Conservation (phyloP, 2,797 vertebrate species). For the Alca torda region DNA sequence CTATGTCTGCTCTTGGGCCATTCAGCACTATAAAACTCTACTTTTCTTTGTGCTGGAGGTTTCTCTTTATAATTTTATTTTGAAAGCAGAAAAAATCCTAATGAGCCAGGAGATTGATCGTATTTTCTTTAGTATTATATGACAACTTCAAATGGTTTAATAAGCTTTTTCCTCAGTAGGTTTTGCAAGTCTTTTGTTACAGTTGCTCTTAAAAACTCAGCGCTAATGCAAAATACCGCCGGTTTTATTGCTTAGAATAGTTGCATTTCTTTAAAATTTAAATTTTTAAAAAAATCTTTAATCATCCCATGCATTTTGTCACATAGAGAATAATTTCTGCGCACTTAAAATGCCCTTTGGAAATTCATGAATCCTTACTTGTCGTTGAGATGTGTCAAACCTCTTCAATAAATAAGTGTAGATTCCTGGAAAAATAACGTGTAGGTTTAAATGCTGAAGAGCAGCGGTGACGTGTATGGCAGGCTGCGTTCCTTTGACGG, state of each 20-base stretch:
- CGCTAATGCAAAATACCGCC: background rate
- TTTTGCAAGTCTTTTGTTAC: background rate
- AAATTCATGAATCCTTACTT: background rate
- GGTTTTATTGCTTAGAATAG: background rate
- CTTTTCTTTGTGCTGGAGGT: background rate
- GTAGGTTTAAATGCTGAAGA: background rate
- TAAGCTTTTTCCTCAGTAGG: background rate
- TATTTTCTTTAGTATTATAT: background rate
- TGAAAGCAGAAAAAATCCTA: background rate
- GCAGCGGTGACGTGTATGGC: background rate
- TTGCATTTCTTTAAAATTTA: background rate
- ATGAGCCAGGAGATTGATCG: background rate
- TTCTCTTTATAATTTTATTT: background rate
- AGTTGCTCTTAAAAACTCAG: background rate
- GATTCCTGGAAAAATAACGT: background rate
- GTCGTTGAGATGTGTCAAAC: background rate
- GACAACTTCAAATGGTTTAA: background rate
- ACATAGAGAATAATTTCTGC: background rate
- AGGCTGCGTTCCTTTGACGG: background rate
- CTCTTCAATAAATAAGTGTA: background rate
- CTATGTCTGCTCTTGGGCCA: background rate
- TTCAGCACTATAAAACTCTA: background rate
- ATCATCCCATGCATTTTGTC: background rate
- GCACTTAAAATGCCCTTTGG: background rate
- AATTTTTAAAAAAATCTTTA: background rate